Evolutionary conservation across 2,113 vertebrate species (phyloP), one percentile per base, ranked within the genome.

Genomic region (Anser cygnoides): DNA sequence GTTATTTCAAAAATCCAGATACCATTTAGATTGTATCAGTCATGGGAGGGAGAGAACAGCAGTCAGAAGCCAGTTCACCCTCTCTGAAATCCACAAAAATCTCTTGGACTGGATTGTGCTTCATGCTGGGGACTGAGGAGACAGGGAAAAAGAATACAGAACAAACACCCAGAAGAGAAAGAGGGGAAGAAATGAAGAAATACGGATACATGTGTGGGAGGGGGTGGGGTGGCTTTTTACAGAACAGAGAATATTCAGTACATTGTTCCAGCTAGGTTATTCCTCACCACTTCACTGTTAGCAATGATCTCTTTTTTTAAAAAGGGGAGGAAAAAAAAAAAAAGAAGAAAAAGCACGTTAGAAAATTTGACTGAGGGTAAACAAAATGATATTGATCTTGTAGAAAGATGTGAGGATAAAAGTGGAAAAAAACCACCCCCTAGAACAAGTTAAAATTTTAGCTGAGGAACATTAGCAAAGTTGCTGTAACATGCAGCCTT

Each of bases 401-500:
- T 23, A 49, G 66, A 91, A 93, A 19, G 29, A 31, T 58, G 10
- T 65, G 55, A 70, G 10, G 46, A 63, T 84, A 78, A 57, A 93
- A 89, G 20, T 81, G 28, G 72, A 65, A 90, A 71, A 66, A 6
- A 90, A 16, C 2, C 33, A 57, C 29, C 46, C 31, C n/a, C 37
- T 78, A n/a, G 29, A 87, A 70, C 59, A 88, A 87, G 67, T 74
- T 86, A 71, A 93, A 57, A 35, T 90, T 94, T 85, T 73, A 76
- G 26, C 57, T 91, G 74, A 35, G 1, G 1, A 62, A 49, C 25
- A 54, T 89, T 86, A 81, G 63, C 4, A 41, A 82, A 75, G 41
- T 29, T 84, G 35, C 16, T 62, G 11, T 81, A 90, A 87, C 29
- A 63, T 3, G 10, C 23, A 46, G 37, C 12, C 5, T 7, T 73